A percentile compares a stretch with the other conserved stretches of the same genome.
Evolutionary conservation across 2,113 vertebrate genomes (phyloP).

Genomic region (Tupaia chinensis): DNA sequence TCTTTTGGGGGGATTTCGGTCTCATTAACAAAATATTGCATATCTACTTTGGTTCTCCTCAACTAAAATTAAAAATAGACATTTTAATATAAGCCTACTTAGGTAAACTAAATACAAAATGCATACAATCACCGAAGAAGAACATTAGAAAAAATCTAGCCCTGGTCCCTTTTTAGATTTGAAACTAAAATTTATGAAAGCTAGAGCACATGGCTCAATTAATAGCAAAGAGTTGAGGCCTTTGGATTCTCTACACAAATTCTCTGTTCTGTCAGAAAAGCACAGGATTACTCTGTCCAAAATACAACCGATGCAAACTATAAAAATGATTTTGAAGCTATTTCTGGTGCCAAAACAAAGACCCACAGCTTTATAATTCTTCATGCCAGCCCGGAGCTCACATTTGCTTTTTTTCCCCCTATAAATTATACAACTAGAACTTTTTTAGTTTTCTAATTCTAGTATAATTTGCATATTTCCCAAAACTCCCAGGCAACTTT

Average conservation of each 20-base stretch:
- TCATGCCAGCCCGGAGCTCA: neutral
- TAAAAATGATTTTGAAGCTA: neutral
- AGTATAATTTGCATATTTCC: neutral
- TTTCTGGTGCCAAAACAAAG: neutral
- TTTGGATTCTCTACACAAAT: neutral
- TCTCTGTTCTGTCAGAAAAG: neutral
- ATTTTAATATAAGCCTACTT: neutral
- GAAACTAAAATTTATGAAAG: neutral
- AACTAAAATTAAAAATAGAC: neutral
- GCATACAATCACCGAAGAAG: neutral
- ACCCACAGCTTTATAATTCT: neutral
- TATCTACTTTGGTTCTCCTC: neutral
- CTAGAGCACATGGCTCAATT: neutral
- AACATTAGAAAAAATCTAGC: neutral
- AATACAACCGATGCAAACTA: neutral
- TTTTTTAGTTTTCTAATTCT: constrained; percentile 23
- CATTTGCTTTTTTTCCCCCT: neutral
- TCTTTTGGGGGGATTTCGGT: neutral
- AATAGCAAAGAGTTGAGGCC: neutral
- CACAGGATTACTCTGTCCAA: neutral
- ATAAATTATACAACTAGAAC: constrained; percentile 8
- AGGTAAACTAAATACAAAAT: neutral
- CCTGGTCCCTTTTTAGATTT: neutral
- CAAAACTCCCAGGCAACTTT: neutral
- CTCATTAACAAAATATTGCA: neutral